Evolutionary conservation across 23 tunicate genomes (phyloP).

Genomic region (Ciona savignyi): DNA sequence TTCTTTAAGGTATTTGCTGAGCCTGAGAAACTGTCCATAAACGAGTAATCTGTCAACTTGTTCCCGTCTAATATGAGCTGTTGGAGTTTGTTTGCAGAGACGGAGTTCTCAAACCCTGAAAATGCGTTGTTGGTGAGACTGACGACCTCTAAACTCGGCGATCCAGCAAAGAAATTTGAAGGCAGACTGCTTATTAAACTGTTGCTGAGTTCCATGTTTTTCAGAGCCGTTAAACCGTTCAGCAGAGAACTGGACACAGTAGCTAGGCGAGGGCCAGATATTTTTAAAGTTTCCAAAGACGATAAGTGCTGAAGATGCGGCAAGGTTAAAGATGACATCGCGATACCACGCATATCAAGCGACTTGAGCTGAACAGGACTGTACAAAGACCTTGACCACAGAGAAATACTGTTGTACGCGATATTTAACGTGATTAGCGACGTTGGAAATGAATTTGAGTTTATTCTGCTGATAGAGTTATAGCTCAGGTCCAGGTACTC

Average conservation of each 20-base stretch:
- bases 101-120: not conserved
- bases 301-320: not conserved
- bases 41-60: not conserved
- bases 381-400: conserved; percentile 2
- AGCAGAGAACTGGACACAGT: not conserved
- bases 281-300: not conserved
- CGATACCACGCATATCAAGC: conserved; percentile 10
- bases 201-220: not conserved
- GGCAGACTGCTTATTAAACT: not conserved
- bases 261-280: not conserved
- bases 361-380: not conserved
- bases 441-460: not conserved
- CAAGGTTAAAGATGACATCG: not conserved
- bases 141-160: not conserved
- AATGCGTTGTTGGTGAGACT: not conserved
- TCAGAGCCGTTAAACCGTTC: not conserved
- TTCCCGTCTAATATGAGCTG: not conserved
- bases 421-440: not conserved
- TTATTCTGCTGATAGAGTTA: conserved; percentile 10
- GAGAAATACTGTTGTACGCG: not conserved
- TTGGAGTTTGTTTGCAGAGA: not conserved
- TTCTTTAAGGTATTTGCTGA: not conserved
- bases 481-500: conserved; percentile 30
- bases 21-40: not conserved
- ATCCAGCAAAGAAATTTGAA: not conserved